A percentile compares a stretch with the other conserved stretches of the same genome.
phyloP scores from a whole-genome alignment of 1,140 invertebrate species.

The Ceratina australensis region DNA sequence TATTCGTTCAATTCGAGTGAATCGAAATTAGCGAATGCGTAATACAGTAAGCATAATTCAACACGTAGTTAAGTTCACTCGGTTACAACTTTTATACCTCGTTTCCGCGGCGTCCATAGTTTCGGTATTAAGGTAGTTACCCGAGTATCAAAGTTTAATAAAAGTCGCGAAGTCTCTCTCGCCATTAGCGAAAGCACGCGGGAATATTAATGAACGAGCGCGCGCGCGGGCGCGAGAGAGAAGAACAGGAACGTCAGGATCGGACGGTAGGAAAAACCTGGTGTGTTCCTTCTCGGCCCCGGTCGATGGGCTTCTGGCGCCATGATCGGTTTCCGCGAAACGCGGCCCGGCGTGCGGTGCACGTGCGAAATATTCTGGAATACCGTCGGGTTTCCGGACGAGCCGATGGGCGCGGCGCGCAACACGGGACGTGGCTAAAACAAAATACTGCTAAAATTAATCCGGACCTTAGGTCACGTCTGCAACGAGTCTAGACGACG shows the following conservation, averaged over 20 bases:
- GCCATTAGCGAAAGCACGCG: not conserved
- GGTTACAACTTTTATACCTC: not conserved
- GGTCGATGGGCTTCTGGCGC: constrained; percentile 29
- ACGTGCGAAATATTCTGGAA: constrained; percentile 60
- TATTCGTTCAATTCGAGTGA: too few relatives aligned
- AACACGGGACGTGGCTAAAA: constrained; percentile 67
- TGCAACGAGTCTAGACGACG: constrained; percentile 72
- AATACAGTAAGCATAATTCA: constrained; percentile 1
- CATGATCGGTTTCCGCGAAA: constrained; percentile 47
- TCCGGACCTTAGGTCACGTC: constrained; percentile 72
- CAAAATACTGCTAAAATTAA: constrained; percentile 76
- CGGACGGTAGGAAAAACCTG: too few relatives aligned
- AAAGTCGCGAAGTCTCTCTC: not conserved
- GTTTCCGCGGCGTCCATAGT: not conserved
- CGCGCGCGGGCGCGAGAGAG: not conserved
- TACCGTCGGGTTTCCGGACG: constrained; percentile 46
- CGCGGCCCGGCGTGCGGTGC: constrained; percentile 25
- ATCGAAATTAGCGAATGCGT: not conserved
- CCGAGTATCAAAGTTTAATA: not conserved
- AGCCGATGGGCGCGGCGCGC: constrained; percentile 24
- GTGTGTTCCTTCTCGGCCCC: too few relatives aligned
- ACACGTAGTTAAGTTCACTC: not conserved
- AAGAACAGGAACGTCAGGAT: too few relatives aligned
- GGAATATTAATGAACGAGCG: not conserved
- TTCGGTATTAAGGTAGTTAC: not conserved